These are phyloP conservation scores for Erebia ligea DNA, from an alignment of 2,888 invertebrate genomes.

Conservation along the genomic window DNA sequence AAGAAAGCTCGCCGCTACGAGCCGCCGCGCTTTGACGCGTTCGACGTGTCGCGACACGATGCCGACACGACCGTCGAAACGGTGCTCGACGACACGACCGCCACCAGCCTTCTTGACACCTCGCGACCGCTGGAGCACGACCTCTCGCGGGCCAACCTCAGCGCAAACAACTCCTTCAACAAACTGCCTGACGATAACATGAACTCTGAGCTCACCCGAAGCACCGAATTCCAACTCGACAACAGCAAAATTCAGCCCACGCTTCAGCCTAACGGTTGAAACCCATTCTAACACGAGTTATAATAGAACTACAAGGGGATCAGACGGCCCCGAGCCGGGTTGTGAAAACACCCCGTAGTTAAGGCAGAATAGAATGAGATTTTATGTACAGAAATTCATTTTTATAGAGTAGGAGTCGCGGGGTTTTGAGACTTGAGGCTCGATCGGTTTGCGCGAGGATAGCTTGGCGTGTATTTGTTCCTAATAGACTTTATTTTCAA, in stretches of 20 bases:
- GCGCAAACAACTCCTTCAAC: constrained; percentile 55
- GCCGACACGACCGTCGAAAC: constrained; percentile 65
- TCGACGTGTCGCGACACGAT: constrained; percentile 64
- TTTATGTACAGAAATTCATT: constrained; percentile 57
- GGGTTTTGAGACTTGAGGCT: constrained; percentile 10
- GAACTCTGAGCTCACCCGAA: constrained; percentile 70
- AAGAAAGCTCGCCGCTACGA: constrained; percentile 58
- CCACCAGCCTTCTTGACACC: constrained; percentile 61
- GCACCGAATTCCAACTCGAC: constrained; percentile 57
- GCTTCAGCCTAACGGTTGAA: constrained; percentile 78
- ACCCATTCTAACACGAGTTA: constrained; percentile 30
- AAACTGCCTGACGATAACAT: constrained; percentile 78
- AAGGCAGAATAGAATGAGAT: constrained; percentile 48
- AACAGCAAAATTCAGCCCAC: constrained; percentile 73
- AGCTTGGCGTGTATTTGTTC: constrained; percentile 71
- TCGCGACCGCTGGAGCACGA: constrained; percentile 59
- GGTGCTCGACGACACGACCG: constrained; percentile 51
- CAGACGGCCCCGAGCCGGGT: constrained; percentile 63
- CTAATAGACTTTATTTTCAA: constrained; percentile 78
- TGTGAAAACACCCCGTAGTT: constrained; percentile 40
- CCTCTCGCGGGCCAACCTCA: constrained; percentile 38
- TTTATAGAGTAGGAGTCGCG: constrained; percentile 25
- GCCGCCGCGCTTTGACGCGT: constrained; percentile 52
- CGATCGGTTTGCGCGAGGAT: constrained; percentile 59
- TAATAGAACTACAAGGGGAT: constrained; percentile 67